phyloP scores from a whole-genome alignment of 2,888 invertebrate genomes.

The Tipula lateralis region DNA sequence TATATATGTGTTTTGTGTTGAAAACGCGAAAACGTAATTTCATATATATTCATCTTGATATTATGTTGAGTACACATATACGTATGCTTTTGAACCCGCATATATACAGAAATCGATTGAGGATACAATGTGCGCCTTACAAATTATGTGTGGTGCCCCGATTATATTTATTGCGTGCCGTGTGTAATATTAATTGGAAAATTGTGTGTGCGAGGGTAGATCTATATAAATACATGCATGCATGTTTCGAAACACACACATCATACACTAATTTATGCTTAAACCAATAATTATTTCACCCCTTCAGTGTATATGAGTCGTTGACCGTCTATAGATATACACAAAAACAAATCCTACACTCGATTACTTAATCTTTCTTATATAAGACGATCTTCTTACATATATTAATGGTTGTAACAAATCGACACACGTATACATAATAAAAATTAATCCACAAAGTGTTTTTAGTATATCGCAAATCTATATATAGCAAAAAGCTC shows the following conservation, averaged over 20 bases:
- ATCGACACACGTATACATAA: not conserved
- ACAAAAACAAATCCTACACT: not conserved
- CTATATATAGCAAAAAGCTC: not conserved
- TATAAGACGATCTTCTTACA: not conserved
- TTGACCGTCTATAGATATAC: too few relatives aligned
- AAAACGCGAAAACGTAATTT: not conserved
- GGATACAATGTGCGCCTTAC: not conserved
- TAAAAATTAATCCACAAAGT: not conserved
- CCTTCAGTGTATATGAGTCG: too few relatives aligned
- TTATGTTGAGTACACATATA: not conserved
- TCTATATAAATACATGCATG: not conserved
- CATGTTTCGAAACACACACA: not conserved
- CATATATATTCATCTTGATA: not conserved
- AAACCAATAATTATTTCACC: too few relatives aligned
- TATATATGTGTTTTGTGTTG: not conserved
- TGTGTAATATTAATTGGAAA: not conserved
- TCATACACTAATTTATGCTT: too few relatives aligned
- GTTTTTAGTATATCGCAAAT: not conserved
- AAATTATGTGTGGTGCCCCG: not conserved
- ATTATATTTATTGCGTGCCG: not conserved
- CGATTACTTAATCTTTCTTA: not conserved
- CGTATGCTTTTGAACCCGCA: not conserved
- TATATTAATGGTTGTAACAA: not conserved
- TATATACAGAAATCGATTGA: not conserved
- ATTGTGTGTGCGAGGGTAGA: not conserved